These are phyloP conservation scores for Sphaeramia orbicularis DNA, from an alignment of 2,797 vertebrate species.

Conservation along the genomic window DNA sequence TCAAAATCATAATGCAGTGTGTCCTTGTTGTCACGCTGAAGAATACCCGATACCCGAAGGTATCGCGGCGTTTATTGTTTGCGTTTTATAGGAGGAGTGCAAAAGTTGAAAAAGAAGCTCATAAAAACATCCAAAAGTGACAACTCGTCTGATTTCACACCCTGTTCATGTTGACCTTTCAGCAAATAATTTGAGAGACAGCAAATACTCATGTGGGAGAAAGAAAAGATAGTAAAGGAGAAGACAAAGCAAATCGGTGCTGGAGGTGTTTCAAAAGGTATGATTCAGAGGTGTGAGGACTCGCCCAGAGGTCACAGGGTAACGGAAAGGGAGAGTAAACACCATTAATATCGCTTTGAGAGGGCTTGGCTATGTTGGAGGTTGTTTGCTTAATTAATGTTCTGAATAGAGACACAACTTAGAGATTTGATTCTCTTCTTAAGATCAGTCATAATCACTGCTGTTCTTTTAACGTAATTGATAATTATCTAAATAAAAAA, in stretches of 20 bases:
- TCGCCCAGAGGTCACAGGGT: constrained; percentile 59
- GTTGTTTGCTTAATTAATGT: constrained; percentile 54
- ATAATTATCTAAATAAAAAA: not conserved
- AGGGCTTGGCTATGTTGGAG: constrained; percentile 43
- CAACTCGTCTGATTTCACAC: constrained; percentile 14
- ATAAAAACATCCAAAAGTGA: constrained; percentile 22
- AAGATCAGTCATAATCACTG: constrained; percentile 12
- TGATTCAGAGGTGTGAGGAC: constrained; percentile 66
- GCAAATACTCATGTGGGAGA: constrained; percentile 32
- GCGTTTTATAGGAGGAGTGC: not conserved
- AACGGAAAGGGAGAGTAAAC: constrained; percentile 71
- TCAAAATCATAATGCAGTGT: constrained; percentile 43
- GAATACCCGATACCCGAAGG: constrained; percentile 5
- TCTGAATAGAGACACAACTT: constrained; percentile 28
- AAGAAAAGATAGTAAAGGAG: constrained; percentile 45
- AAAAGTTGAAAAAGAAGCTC: constrained; percentile 15
- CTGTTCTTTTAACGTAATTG: not conserved
- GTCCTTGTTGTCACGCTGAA: constrained; percentile 22
- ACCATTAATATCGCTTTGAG: constrained; percentile 67
- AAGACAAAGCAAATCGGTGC: constrained; percentile 55
- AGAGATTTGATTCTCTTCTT: constrained; percentile 26
- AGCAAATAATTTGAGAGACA: constrained; percentile 19
- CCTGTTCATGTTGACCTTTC: constrained; percentile 34
- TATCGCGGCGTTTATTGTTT: not conserved
- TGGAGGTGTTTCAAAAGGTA: constrained; percentile 55